A percentile compares a stretch with the other conserved stretches of the same genome.
Conservation (phyloP, 2,113 vertebrate species). For the Speoplatyrhinus poulsoni region DNA sequence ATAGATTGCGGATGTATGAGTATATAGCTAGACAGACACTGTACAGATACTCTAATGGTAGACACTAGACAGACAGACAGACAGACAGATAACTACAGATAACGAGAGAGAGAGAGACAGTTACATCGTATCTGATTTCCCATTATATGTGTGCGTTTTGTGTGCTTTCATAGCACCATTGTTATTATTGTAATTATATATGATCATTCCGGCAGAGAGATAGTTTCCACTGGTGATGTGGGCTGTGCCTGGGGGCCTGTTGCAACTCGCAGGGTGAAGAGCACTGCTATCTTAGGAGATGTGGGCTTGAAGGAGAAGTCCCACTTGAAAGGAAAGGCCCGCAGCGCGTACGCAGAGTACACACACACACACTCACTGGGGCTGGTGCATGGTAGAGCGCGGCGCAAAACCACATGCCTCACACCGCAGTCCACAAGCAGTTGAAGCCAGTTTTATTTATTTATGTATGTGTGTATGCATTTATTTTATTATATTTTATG, state of each 20-base stretch:
- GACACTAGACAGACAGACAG: neutral
- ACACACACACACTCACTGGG: conserved; percentile 7
- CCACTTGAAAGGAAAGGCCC: conserved; percentile 41
- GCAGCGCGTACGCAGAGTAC: neutral
- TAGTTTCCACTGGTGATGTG: conserved; percentile 69
- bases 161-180: conserved; percentile 52
- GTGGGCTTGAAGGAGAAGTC: conserved; percentile 47
- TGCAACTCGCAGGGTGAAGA: conserved; percentile 55
- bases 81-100: neutral
- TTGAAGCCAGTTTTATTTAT: neutral
- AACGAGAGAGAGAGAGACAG: conserved; percentile 16
- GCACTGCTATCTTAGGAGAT: conserved; percentile 54
- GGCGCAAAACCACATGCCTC: no score
- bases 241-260: conserved; percentile 65
- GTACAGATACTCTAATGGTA: neutral
- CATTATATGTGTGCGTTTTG: conserved; percentile 4
- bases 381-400: no score
- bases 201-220: conserved; percentile 64
- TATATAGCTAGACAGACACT: neutral
- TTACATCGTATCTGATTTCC: neutral
- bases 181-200: conserved; percentile 75
- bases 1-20: neutral
- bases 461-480: neutral
- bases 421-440: conserved; percentile 1
- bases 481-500: neutral